Conservation (phyloP, 2,113 vertebrate genomes). For the Calypte anna region DNA sequence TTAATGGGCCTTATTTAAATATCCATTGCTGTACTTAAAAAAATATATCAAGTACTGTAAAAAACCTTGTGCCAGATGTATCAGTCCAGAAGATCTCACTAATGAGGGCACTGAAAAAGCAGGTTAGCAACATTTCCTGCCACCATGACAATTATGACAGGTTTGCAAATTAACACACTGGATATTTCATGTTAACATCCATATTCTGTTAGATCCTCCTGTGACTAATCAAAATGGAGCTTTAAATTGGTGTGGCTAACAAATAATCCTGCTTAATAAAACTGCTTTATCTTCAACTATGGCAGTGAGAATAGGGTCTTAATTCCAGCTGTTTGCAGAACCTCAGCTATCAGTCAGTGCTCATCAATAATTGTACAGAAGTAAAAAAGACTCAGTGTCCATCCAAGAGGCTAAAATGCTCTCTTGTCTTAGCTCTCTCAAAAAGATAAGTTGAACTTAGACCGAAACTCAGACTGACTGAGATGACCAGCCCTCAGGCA, state of each 20-base stretch:
- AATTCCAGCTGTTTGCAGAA: background rate
- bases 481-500: background rate
- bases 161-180: slow-evolving; percentile 54
- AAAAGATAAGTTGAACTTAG: background rate
- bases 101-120: slow-evolving; percentile 59
- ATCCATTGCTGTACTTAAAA: background rate
- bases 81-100: slow-evolving; percentile 30
- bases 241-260: slow-evolving; percentile 21
- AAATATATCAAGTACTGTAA: background rate
- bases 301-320: background rate
- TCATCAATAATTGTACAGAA: background rate
- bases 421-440: background rate
- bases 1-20: background rate
- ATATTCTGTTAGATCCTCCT: slow-evolving; percentile 37
- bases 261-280: slow-evolving; percentile 14
- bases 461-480: background rate
- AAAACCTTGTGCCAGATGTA: background rate
- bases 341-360: background rate
- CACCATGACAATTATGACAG: slow-evolving; percentile 44
- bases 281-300: background rate
- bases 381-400: too few species aligned
- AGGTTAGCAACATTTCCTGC: slow-evolving; percentile 60
- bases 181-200: slow-evolving; percentile 9
- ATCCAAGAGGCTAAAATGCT: background rate
- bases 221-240: background rate